Evolutionary conservation across 2,888 invertebrate species (phyloP).

Genomic region (Sesamia inferens): DNA sequence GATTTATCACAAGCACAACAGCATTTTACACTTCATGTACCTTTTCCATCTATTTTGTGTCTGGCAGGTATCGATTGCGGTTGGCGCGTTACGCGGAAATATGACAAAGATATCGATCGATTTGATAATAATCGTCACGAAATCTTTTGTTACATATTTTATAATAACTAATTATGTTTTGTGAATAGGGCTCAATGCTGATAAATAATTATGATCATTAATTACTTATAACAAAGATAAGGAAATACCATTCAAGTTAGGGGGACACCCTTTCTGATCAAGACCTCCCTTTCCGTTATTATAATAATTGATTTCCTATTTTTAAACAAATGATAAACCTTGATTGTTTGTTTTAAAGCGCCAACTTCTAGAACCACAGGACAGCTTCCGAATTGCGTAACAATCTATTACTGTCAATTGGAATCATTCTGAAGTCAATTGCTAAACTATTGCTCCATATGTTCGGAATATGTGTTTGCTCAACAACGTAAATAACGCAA

Average conservation of each 20-base stretch:
- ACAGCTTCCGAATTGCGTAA: too few species aligned
- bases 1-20: background rate
- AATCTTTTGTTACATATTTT: slow-evolving; percentile 34
- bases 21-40: background rate
- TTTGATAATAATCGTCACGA: slow-evolving; percentile 44
- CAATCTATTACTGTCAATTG: too few species aligned
- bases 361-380: background rate
- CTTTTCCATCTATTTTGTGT: slow-evolving; percentile 16
- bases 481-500: too few species aligned
- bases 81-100: slow-evolving; percentile 22
- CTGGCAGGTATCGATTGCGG: background rate
- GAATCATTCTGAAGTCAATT: too few species aligned
- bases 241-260: background rate
- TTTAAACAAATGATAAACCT: background rate
- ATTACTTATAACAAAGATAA: background rate
- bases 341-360: background rate
- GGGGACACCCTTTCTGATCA: background rate
- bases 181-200: background rate
- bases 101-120: slow-evolving; percentile 48
- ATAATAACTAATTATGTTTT: slow-evolving; percentile 24
- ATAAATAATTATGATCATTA: background rate
- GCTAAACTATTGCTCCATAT: too few species aligned
- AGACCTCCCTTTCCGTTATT: background rate
- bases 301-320: background rate
- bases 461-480: too few species aligned